Conservation (phyloP, 2,797 vertebrate species). For the Lepus oiostolus region DNA sequence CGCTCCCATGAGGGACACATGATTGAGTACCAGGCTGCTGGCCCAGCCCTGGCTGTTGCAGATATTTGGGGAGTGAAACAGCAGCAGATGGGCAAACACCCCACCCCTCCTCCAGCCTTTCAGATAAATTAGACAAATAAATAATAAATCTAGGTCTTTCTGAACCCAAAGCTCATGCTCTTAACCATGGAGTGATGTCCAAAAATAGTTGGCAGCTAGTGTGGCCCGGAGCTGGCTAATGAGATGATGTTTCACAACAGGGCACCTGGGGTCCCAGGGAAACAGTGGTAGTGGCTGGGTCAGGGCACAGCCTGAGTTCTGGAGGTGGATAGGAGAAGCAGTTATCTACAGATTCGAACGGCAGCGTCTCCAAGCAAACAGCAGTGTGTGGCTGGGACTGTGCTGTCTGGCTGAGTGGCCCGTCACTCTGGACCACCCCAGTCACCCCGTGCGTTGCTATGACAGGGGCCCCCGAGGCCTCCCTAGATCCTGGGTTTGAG, state of each 20-base stretch:
- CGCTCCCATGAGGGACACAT: too few species aligned
- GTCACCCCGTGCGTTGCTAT: not conserved
- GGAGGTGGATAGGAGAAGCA: not conserved
- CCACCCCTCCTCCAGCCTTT: too few species aligned
- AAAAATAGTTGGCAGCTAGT: not conserved
- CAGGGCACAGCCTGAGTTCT: not conserved
- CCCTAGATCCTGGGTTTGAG: not conserved
- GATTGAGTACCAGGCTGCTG: too few species aligned
- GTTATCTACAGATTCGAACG: not conserved
- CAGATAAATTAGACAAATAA: too few species aligned
- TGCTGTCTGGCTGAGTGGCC: not conserved
- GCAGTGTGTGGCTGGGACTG: too few species aligned
- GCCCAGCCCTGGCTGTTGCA: too few species aligned
- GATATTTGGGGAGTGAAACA: too few species aligned
- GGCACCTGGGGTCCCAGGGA: not conserved
- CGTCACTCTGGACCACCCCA: not conserved
- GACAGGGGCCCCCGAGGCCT: not conserved
- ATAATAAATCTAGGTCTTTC: not conserved
- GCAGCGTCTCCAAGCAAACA: not conserved
- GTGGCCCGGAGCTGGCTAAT: too few species aligned
- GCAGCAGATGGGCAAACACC: too few species aligned
- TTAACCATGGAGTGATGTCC: not conserved
- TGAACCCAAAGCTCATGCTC: not conserved
- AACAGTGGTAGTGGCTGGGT: not conserved
- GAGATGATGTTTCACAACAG: rapidly evolving